Evolutionary conservation across 2,113 vertebrate genomes (phyloP).

Genomic region (Corynorhinus townsendii): DNA sequence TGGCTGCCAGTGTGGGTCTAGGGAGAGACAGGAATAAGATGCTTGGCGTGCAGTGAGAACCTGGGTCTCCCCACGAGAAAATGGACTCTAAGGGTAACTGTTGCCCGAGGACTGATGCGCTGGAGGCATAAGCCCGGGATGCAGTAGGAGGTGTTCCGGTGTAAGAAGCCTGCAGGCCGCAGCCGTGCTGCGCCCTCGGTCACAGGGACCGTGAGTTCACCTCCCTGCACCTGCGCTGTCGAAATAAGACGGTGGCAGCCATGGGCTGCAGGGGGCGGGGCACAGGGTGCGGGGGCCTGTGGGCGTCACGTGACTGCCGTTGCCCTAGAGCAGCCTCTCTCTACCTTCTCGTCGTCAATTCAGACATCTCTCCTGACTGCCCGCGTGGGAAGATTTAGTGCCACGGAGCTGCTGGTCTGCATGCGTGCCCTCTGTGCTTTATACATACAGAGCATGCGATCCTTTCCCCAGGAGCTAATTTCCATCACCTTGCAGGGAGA

Average conservation of each 20-base stretch:
- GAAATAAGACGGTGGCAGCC: no score
- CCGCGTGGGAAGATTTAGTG: fast-evolving
- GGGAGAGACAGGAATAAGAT: background rate
- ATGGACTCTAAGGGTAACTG: no score
- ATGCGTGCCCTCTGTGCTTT: background rate
- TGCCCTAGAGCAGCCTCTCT: background rate
- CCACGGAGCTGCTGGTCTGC: no score
- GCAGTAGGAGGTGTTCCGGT: background rate
- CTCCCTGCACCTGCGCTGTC: no score
- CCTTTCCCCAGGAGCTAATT: background rate
- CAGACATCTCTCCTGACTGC: background rate
- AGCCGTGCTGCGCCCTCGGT: fast-evolving
- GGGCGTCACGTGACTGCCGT: fast-evolving
- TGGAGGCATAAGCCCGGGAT: background rate
- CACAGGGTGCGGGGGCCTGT: fast-evolving
- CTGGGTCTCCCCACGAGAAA: background rate
- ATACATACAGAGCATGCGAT: background rate
- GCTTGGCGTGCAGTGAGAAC: background rate
- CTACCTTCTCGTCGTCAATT: fast-evolving
- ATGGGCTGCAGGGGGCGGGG: fast-evolving
- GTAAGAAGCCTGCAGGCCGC: background rate
- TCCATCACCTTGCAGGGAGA: background rate
- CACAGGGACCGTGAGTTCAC: fast-evolving
- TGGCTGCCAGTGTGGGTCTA: no score
- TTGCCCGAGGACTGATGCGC: background rate